phyloP scores from a whole-genome alignment of 2,888 invertebrate genomes.

The Pyrgus malvae region DNA sequence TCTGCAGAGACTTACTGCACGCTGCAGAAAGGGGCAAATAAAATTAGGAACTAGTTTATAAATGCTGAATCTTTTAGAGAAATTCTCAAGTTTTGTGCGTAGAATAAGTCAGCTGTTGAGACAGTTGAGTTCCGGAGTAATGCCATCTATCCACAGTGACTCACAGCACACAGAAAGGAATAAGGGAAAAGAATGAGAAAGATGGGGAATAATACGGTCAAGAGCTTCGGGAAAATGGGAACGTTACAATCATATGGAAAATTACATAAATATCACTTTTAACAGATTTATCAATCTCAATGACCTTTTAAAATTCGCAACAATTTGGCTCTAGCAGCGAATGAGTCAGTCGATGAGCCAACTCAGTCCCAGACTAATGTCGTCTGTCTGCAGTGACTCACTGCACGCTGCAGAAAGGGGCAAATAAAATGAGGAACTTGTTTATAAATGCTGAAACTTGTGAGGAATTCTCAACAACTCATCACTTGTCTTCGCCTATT shows the following conservation, averaged over 20 bases:
- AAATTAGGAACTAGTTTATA: neutral
- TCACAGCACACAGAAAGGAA: too few species aligned
- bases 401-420: neutral
- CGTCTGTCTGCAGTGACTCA: conserved; percentile 10
- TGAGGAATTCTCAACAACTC: too few species aligned
- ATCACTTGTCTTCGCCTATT: too few species aligned
- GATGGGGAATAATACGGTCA: too few species aligned
- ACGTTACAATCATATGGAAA: too few species aligned
- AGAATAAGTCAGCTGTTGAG: too few species aligned
- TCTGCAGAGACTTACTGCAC: conserved; percentile 1
- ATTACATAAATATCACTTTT: too few species aligned
- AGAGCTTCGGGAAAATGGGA: too few species aligned
- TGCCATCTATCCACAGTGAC: too few species aligned
- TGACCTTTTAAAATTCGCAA: neutral
- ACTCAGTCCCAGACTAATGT: neutral
- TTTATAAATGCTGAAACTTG: neutral
- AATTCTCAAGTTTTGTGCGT: too few species aligned
- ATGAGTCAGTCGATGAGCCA: conserved; percentile 15
- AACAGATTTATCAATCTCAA: neutral
- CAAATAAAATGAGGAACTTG: neutral
- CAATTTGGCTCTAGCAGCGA: conserved; percentile 7
- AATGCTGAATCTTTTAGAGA: neutral
- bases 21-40: neutral
- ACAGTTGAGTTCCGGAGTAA: too few species aligned
- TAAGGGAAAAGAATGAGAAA: too few species aligned